Base-by-base conservation (phyloP, 2,797 vertebrate genomes). In the Pseudomugil gertrudae region DNA sequence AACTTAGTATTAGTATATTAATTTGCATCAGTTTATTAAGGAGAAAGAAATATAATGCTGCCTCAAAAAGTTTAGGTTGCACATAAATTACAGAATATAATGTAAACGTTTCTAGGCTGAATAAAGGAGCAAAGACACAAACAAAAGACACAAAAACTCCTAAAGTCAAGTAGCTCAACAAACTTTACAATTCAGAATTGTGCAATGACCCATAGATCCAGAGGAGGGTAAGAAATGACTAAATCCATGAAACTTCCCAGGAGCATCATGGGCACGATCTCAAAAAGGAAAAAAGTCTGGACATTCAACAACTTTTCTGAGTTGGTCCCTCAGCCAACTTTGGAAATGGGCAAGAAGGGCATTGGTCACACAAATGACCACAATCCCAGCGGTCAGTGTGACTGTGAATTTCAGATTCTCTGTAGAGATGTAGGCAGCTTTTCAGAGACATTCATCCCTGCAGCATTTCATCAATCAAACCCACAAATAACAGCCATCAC, bases 181-280 rank as follows among this genome's bases (percentile, higher is more conserved):
- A 72, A 60, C 11, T 64, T 1, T 54, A 27, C 10, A 29, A 55
- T 17, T 52, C 1, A 26, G 24, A 47, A 33, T 29, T 53, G 21
- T 51, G 53, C 45, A 38, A 3, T 24, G 45, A 66, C 59, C 63
- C 24, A 65, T 48, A 26, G 50, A 66, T 63, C 63, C 24, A 65
- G 40, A 30, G n/a, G 67, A 7, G 36, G 62, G 15, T 24, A 45
- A 13, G 13, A 23, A 57, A 76, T n/a, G 43, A 26, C 5, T 5
- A 19, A 72, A 62, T 70, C 14, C 43, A 78, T 56, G 9, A 54
- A 62, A 19, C 9, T n/a, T 76, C 26, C 27, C 15, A 43, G 40
- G 40, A 73, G 53, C 21, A 59, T 3, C 19, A 29, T 53, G 21
- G 29, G 24, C 14, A 53, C 60, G 7, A 35, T 3, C 15, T 10